Percentiles rank a stretch among this genome's conserved stretches.
These are phyloP conservation scores for Diorhabda sublineata DNA, from an alignment of 1,140 invertebrate genomes.

Conservation along the genomic window DNA sequence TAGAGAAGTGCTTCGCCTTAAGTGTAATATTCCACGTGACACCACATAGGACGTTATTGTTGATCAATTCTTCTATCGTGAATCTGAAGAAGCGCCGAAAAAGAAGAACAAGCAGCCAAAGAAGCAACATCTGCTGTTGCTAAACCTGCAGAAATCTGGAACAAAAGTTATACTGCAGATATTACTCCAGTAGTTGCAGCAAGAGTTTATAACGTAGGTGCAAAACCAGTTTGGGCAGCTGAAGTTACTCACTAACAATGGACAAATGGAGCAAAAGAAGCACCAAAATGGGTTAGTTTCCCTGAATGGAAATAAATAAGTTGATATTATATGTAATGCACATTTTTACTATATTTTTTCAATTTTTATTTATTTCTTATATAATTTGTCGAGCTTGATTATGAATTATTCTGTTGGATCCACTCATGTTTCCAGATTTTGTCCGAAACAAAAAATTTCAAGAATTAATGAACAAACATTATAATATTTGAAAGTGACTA, in stretches of 20 bases:
- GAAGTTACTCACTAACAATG: slow-evolving; percentile 42
- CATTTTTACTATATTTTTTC: too few relatives aligned
- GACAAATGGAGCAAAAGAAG: slow-evolving; percentile 26
- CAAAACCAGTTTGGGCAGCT: slow-evolving; percentile 41
- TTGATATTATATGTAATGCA: too few relatives aligned
- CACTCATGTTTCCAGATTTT: too few relatives aligned
- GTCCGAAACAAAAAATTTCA: too few relatives aligned
- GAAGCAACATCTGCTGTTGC: not conserved
- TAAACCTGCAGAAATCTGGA: slow-evolving; percentile 20
- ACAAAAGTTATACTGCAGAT: slow-evolving; percentile 22
- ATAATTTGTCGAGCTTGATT: too few relatives aligned
- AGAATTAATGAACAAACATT: too few relatives aligned
- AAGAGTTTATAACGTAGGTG: slow-evolving; percentile 29
- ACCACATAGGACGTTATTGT: not conserved
- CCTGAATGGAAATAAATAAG: slow-evolving; percentile 37
- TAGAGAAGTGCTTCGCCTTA: slow-evolving; percentile 82
- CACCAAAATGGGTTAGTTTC: slow-evolving; percentile 37
- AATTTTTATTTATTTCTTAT: too few relatives aligned
- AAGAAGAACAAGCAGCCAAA: not conserved
- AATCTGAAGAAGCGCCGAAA: not conserved
- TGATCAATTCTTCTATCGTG: not conserved
- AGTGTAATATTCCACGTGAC: slow-evolving; percentile 2
- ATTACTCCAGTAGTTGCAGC: slow-evolving; percentile 28
- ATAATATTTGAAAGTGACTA: too few relatives aligned
- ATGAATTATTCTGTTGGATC: too few relatives aligned